A percentile compares a stretch with the other conserved stretches of the same genome.
phyloP scores from a whole-genome alignment of 1,140 invertebrate species.

The Zeugodacus cucurbitae region DNA sequence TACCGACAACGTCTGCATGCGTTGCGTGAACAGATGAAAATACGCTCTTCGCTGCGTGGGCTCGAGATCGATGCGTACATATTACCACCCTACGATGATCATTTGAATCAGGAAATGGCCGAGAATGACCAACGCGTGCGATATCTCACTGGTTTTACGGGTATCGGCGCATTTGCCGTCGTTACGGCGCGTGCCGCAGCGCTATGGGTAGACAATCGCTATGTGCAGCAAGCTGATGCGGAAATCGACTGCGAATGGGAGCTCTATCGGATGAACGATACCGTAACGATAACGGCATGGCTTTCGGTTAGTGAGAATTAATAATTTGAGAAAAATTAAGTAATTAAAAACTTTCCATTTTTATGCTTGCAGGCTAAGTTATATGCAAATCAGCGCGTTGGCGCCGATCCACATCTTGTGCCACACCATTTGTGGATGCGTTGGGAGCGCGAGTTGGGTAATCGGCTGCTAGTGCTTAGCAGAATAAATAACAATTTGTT shows the following conservation, averaged over 20 bases:
- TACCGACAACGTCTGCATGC: slow-evolving; percentile 68
- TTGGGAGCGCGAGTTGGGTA: slow-evolving; percentile 70
- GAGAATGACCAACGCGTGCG: slow-evolving; percentile 80
- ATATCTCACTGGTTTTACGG: slow-evolving; percentile 89
- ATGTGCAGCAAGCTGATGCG: slow-evolving; percentile 80
- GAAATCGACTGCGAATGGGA: slow-evolving; percentile 84
- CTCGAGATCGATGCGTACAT: slow-evolving; percentile 79
- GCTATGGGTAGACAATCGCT: slow-evolving; percentile 91
- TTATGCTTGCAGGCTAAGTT: slow-evolving; percentile 70
- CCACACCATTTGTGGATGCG: slow-evolving; percentile 73
- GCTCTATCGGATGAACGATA: slow-evolving; percentile 78
- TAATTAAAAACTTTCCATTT: background rate
- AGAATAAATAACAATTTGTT: slow-evolving; percentile 80
- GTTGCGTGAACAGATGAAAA: slow-evolving; percentile 76
- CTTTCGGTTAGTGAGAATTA: slow-evolving; percentile 64
- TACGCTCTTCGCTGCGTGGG: slow-evolving; percentile 71
- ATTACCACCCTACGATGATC: slow-evolving; percentile 81
- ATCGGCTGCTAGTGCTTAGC: slow-evolving; percentile 71
- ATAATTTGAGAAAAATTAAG: background rate
- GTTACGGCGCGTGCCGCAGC: slow-evolving; percentile 81
- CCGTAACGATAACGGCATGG: slow-evolving; percentile 74
- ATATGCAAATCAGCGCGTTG: slow-evolving; percentile 74
- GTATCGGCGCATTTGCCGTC: slow-evolving; percentile 82
- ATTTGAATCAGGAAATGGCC: slow-evolving; percentile 78
- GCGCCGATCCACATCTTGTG: slow-evolving; percentile 83